Conservation (phyloP, 2,113 vertebrate genomes). For the Athene cunicularia region DNA sequence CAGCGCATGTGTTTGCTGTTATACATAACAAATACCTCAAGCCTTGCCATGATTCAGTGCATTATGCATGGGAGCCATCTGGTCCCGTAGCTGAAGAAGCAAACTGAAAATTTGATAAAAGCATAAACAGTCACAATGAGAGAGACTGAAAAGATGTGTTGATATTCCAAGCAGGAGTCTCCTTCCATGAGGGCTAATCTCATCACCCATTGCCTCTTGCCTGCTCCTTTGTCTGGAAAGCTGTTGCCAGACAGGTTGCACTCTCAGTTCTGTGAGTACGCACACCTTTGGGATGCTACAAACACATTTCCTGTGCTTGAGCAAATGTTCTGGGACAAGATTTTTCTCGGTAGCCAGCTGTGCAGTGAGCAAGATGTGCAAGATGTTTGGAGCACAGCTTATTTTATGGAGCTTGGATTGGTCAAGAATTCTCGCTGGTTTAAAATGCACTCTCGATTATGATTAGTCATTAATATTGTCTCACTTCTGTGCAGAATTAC, state of each 20-base stretch:
- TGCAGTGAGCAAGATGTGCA: slow-evolving; percentile 6
- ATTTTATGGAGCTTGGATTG: background rate
- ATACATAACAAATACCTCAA: slow-evolving; percentile 53
- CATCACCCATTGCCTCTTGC: background rate
- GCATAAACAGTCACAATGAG: slow-evolving; percentile 23
- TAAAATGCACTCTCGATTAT: background rate
- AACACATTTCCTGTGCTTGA: background rate
- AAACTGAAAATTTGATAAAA: slow-evolving; percentile 56
- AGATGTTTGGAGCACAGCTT: background rate
- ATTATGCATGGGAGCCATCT: slow-evolving; percentile 76
- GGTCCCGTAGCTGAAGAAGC: slow-evolving; percentile 57
- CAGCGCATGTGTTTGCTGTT: slow-evolving; percentile 15
- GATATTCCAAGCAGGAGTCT: slow-evolving; percentile 29
- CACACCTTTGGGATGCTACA: slow-evolving; percentile 38
- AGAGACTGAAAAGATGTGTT: slow-evolving; percentile 43
- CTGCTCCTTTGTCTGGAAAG: background rate
- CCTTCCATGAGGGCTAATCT: background rate
- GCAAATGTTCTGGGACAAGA: slow-evolving; percentile 1
- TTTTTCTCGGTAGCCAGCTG: slow-evolving; percentile 35
- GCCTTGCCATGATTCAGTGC: slow-evolving; percentile 67
- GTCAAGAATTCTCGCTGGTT: background rate
- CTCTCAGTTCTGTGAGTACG: background rate
- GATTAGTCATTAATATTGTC: background rate
- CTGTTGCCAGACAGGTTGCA: background rate
- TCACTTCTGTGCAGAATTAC: background rate